Evolutionary conservation across 2,113 vertebrate genomes (phyloP).

Genomic region (Lanius ludovicianus): DNA sequence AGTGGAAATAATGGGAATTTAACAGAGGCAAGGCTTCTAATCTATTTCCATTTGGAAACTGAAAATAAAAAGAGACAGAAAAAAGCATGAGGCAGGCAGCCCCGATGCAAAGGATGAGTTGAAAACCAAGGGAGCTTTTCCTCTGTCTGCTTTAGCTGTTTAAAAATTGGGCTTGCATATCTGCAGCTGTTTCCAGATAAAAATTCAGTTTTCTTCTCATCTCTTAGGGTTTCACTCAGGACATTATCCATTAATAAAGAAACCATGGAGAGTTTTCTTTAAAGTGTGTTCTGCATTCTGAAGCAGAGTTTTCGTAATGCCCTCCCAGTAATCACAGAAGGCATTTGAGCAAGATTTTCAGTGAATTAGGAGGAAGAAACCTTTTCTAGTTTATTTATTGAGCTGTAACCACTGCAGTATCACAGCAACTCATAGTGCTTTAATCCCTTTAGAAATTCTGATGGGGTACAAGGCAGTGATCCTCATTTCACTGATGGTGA

Average conservation of each 20-base stretch:
- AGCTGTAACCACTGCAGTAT: not conserved
- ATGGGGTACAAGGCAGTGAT: not conserved
- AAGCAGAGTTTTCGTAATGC: not conserved
- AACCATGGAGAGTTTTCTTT: not conserved
- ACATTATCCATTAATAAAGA: not conserved
- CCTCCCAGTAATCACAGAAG: not conserved
- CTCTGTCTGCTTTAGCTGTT: not conserved
- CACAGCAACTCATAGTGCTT: not conserved
- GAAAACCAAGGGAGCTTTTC: not conserved
- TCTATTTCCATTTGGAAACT: not conserved
- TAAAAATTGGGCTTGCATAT: not conserved
- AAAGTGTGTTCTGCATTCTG: not conserved
- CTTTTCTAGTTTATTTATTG: not conserved
- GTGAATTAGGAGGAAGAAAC: not conserved
- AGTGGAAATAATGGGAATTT: not conserved
- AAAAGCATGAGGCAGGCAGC: not conserved
- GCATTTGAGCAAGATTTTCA: not conserved
- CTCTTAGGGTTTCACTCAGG: not conserved
- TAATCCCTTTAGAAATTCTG: not conserved
- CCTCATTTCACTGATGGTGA: not conserved
- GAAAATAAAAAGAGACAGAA: not conserved
- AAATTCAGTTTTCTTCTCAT: not conserved
- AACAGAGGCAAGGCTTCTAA: not conserved
- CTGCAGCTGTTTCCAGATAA: not conserved
- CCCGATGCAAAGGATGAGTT: rapidly evolving